phyloP scores from a whole-genome alignment of 2,888 invertebrate species.

The Gerosis bhagava region DNA sequence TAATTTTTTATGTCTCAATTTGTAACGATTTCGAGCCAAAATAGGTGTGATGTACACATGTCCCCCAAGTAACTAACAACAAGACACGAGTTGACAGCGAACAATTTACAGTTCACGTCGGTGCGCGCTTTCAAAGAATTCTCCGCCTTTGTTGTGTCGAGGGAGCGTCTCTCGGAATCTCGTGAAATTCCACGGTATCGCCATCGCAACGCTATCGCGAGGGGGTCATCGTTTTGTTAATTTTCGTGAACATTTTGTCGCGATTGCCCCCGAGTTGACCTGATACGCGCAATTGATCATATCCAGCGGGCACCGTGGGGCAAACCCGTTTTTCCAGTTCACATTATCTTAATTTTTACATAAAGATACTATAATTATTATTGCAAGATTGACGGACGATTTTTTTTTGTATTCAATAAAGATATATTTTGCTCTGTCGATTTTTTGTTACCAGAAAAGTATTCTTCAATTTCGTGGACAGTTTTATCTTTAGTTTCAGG shows the following conservation, averaged over 20 bases:
- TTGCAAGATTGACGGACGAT: too few species aligned
- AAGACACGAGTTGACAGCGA: slow-evolving; percentile 44
- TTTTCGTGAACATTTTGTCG: slow-evolving; percentile 24
- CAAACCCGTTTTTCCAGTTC: slow-evolving; percentile 21
- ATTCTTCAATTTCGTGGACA: slow-evolving; percentile 37
- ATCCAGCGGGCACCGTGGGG: slow-evolving; percentile 1
- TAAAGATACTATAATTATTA: too few species aligned
- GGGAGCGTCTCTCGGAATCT: slow-evolving; percentile 48
- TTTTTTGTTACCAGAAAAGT: too few species aligned
- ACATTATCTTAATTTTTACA: slow-evolving; percentile 21
- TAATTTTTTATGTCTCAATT: slow-evolving; percentile 1
- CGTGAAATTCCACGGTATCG: slow-evolving; percentile 43
- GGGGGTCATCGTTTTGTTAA: slow-evolving; percentile 23
- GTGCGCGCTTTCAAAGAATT: slow-evolving; percentile 61
- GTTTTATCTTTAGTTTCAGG: slow-evolving; percentile 55
- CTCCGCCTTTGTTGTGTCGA: slow-evolving; percentile 53
- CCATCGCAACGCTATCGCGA: slow-evolving; percentile 12
- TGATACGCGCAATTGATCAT: slow-evolving; percentile 18
- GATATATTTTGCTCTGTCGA: too few species aligned
- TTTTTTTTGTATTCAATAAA: too few species aligned
- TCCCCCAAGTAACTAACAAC: slow-evolving; percentile 29
- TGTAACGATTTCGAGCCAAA: slow-evolving; percentile 17
- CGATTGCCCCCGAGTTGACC: slow-evolving; percentile 4
- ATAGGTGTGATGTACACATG: slow-evolving; percentile 38
- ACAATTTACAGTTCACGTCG: slow-evolving; percentile 52